Evolutionary conservation across 2,113 vertebrate species (phyloP).

Genomic region (Crotalus horridus): DNA sequence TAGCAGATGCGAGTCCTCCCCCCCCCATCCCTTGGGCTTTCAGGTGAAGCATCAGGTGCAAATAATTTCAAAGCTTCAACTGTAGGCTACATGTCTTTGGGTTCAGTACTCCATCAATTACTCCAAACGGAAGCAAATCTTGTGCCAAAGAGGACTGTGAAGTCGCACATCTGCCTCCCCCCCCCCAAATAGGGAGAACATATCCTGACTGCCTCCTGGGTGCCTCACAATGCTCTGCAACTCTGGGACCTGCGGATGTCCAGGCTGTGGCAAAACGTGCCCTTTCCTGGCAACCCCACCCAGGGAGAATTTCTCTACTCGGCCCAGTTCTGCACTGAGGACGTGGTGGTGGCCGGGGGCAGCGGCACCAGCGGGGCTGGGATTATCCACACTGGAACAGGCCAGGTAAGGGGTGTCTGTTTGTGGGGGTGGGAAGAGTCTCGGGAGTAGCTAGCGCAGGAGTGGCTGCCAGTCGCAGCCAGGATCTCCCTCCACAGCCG

Average conservation of each 20-base stretch:
- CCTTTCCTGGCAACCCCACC: slow-evolving; percentile 23
- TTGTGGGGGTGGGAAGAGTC: neutral
- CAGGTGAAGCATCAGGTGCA: neutral
- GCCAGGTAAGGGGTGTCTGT: slow-evolving; percentile 24
- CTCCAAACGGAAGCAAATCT: neutral
- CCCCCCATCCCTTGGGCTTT: neutral
- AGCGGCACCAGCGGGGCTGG: slow-evolving; percentile 40
- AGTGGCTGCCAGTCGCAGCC: neutral
- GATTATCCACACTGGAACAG: slow-evolving; percentile 19
- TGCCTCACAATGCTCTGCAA: slow-evolving; percentile 39
- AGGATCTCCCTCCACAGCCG: neutral
- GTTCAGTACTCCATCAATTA: neutral
- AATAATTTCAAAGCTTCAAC: neutral
- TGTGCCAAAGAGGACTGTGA: neutral
- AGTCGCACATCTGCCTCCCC: neutral
- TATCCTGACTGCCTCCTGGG: slow-evolving; percentile 46
- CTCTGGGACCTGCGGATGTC: slow-evolving; percentile 46
- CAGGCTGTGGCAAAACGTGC: slow-evolving; percentile 29
- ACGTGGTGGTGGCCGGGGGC: slow-evolving; percentile 36
- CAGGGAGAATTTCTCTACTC: slow-evolving; percentile 52
- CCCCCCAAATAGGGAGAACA: slow-evolving; percentile 4
- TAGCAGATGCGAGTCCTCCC: neutral
- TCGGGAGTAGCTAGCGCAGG: neutral
- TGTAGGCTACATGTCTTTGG: neutral
- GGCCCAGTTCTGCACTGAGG: slow-evolving; percentile 26